Evolutionary conservation across 1,140 invertebrate species (phyloP), one percentile per base, ranked within the genome.

Genomic region (Archivesica marissinica): DNA sequence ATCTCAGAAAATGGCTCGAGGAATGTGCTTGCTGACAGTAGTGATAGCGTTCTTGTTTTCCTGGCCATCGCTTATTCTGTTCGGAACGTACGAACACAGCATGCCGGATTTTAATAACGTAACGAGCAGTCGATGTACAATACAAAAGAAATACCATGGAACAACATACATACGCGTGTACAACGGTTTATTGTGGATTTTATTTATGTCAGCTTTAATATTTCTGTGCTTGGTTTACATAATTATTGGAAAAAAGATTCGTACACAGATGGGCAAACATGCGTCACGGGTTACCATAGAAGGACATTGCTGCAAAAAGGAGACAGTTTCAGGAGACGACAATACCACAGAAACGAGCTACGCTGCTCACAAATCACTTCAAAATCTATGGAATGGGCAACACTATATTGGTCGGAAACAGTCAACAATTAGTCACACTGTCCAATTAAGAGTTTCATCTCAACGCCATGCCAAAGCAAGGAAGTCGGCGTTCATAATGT

Each of bases 51-150:
- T 81, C 7, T 3, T 30, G 0, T 41, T 68, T 35, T 70, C 78
- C 0, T 81, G 64, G 78, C 78, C 78, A 25, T 50, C 78, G 1
- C 47, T 81, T 11, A 56, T 72, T 70, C 11, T 81, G 0, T 81
- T 39, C 30, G 78, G 78, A 70, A 70, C 47, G 15, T 44, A 66
- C 7, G 39, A 52, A 3, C 39, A 23, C 9, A 9, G 3, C 13
- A 52, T 81, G 15, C 23, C 20, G 11, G 30, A 25, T 15, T 44
- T 28, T 20, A 59, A 52, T 1, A 85, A 88, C 68, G 47, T 91
- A 0, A 80, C 79, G 1, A 90, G 91, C 6, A 80, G 70, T 3
- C 87, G 89, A 64, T 92, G 91, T 66, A 89, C 87, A 28, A 87
- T 89, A 25, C 76, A 86, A 3, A 87, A 89, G 28, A 54, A 86